Evolutionary conservation across 2,113 vertebrate species (phyloP).

Genomic region (Parotia lawesii): DNA sequence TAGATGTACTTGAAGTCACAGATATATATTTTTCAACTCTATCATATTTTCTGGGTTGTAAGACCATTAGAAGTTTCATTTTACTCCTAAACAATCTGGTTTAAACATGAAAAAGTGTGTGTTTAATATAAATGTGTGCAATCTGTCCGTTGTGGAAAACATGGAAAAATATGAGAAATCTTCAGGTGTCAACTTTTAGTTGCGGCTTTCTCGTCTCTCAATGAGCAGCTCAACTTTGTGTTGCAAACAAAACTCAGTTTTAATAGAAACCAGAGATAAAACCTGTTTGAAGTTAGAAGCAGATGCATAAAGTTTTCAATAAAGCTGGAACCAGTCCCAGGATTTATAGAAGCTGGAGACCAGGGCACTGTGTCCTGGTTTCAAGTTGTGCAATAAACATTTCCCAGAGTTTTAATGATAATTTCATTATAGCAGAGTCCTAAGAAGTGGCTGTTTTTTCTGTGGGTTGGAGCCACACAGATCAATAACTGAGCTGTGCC

Average conservation of each 20-base stretch:
- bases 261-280: not conserved
- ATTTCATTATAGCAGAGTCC: not conserved
- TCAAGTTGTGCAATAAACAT: not conserved
- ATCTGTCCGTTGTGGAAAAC: not conserved
- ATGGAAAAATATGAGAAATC: not conserved
- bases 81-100: not conserved
- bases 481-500: not conserved
- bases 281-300: not conserved
- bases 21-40: not conserved
- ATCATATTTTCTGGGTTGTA: not conserved
- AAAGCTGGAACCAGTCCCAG: not conserved
- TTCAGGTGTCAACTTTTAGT: not conserved
- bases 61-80: not conserved
- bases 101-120: not conserved
- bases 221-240: not conserved
- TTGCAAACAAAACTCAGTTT: not conserved
- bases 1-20: not conserved
- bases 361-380: not conserved
- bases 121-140: not conserved
- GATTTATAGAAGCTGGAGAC: not conserved
- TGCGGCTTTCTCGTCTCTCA: not conserved
- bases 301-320: not conserved
- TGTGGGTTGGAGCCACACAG: not conserved
- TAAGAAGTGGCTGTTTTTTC: not conserved
- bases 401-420: not conserved